Conservation (phyloP, 2,797 vertebrate species). For the Pterois miles region DNA sequence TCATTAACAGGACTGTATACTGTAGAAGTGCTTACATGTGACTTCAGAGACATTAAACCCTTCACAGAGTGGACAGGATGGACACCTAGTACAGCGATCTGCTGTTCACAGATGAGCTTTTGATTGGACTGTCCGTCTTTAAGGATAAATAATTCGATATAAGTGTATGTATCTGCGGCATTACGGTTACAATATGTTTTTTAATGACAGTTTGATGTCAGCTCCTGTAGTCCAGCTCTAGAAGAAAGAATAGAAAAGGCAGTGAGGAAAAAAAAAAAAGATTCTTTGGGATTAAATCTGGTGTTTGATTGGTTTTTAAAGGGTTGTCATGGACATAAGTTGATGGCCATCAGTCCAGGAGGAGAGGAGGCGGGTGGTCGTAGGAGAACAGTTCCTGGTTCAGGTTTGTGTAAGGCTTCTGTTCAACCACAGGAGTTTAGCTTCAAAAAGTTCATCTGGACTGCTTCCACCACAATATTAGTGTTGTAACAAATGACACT, state of each 20-base stretch:
- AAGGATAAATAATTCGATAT: constrained; percentile 55
- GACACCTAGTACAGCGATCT: constrained; percentile 29
- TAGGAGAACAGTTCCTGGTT: constrained; percentile 20
- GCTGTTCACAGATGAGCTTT: constrained; percentile 2
- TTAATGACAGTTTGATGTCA: constrained; percentile 22
- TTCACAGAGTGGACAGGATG: constrained; percentile 51
- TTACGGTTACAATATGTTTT: constrained; percentile 26
- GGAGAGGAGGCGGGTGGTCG: constrained; percentile 38
- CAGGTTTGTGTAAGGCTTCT: constrained; percentile 33
- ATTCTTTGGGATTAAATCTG: constrained; percentile 71
- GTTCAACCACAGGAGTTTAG: constrained; percentile 39
- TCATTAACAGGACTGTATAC: constrained; percentile 63
- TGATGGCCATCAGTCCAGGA: constrained; percentile 47
- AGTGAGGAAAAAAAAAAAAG: background rate
- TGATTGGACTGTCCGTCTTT: constrained; percentile 23
- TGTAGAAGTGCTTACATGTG: constrained; percentile 76
- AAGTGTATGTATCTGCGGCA: constrained; percentile 25
- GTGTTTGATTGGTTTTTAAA: constrained; percentile 52
- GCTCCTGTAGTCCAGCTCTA: constrained; percentile 49
- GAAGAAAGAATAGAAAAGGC: constrained; percentile 9
- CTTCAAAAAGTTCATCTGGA: constrained; percentile 56
- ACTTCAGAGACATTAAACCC: constrained; percentile 56
- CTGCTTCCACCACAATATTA: constrained; percentile 57
- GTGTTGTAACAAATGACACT: constrained; percentile 63
- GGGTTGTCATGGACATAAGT: constrained; percentile 58